Evolutionary conservation across 1,140 invertebrate genomes (phyloP).

Genomic region (Ptiloglossa arizonensis): DNA sequence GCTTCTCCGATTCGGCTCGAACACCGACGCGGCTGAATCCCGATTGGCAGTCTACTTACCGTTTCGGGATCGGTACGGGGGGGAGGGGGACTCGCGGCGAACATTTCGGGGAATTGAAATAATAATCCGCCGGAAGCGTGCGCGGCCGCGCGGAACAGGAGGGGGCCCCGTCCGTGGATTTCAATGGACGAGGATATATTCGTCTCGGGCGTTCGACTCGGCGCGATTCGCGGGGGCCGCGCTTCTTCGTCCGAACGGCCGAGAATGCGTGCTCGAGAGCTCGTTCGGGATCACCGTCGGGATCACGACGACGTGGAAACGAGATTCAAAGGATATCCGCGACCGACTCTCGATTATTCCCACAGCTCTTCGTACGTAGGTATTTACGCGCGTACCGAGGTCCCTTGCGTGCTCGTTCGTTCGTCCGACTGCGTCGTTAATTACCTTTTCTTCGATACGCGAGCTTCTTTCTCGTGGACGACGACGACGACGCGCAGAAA

Average conservation of each 20-base stretch:
- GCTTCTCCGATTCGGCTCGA: background rate
- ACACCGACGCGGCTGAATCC: slow-evolving; percentile 2
- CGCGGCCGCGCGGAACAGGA: no score
- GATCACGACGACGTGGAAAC: no score
- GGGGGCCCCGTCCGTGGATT: no score
- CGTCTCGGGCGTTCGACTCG: background rate
- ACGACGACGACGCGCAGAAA: background rate
- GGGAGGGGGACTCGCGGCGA: background rate
- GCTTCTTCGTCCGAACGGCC: no score
- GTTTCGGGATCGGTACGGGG: no score
- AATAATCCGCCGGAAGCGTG: slow-evolving; percentile 30
- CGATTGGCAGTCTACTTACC: slow-evolving; percentile 15
- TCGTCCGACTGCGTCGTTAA: background rate
- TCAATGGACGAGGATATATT: slow-evolving; percentile 19
- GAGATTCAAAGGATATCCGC: background rate
- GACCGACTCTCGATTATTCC: background rate
- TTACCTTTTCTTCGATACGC: slow-evolving; percentile 10
- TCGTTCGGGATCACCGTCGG: no score
- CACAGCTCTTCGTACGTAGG: background rate
- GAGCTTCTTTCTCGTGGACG: background rate
- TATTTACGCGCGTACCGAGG: no score
- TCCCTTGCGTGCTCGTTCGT: background rate
- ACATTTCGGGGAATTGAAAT: slow-evolving; percentile 28
- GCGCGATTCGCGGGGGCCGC: background rate
- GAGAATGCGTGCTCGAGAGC: no score